These are phyloP conservation scores for Neotoxoptera formosana DNA, from an alignment of 1,140 invertebrate species.

Conservation along the genomic window DNA sequence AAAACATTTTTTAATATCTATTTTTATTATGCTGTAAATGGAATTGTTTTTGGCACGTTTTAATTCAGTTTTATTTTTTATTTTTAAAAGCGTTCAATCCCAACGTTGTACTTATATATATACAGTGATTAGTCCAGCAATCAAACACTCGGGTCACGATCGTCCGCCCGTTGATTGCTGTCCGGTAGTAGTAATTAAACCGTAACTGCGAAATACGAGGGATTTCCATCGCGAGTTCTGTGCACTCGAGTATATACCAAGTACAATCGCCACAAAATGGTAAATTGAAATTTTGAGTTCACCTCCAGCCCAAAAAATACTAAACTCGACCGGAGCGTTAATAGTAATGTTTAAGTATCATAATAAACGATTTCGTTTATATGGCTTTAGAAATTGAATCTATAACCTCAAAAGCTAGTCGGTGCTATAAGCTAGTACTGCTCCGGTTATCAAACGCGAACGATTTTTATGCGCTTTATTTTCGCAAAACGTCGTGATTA, in stretches of 20 bases:
- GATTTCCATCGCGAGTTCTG: not conserved
- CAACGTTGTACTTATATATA: no score
- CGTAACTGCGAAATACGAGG: not conserved
- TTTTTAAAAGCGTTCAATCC: not conserved
- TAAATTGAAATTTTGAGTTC: constrained; percentile 2
- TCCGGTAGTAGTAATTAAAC: not conserved
- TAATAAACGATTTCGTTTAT: not conserved
- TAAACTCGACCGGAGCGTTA: not conserved
- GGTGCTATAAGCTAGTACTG: no score
- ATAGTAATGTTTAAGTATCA: not conserved
- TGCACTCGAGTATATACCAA: no score
- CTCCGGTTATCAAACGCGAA: not conserved
- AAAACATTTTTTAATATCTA: not conserved
- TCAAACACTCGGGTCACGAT: constrained; percentile 21
- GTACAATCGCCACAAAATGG: not conserved
- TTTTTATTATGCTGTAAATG: not conserved
- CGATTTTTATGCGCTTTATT: not conserved
- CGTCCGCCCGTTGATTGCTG: not conserved
- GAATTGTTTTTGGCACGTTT: not conserved
- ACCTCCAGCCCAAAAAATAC: not conserved
- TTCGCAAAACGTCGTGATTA: not conserved
- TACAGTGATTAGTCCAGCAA: not conserved
- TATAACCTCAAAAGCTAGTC: not conserved
- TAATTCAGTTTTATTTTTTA: not conserved
- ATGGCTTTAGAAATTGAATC: not conserved